Evolutionary conservation across 92 coral and sea anemone genomes (phyloP).

Genomic region (Epizoanthus fatuus): DNA sequence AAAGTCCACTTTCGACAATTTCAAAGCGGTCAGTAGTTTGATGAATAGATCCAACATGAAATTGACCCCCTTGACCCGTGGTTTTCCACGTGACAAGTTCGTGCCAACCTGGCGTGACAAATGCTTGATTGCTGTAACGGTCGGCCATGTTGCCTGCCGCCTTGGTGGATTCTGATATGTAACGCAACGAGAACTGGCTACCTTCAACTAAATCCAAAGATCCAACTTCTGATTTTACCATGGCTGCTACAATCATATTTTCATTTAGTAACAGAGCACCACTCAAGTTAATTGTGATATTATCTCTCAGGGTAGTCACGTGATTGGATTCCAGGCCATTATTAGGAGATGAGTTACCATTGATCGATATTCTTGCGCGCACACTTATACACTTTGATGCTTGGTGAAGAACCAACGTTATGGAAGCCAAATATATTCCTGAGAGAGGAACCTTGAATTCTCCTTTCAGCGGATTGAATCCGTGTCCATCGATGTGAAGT

Average conservation of each 20-base stretch:
- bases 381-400: neutral
- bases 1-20: conserved; percentile 52
- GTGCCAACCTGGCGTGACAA: conserved; percentile 59
- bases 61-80: conserved; percentile 65
- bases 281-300: conserved; percentile 39
- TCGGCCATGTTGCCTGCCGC: conserved; percentile 74
- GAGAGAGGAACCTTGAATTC: conserved; percentile 57
- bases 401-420: conserved; percentile 19
- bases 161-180: conserved; percentile 33
- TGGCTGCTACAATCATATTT: conserved; percentile 37
- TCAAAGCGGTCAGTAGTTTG: conserved; percentile 70
- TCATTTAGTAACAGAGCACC: conserved; percentile 56
- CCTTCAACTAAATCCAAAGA: conserved; percentile 38
- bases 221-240: conserved; percentile 29
- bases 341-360: conserved; percentile 23
- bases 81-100: conserved; percentile 74
- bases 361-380: conserved; percentile 46
- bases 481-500: conserved; percentile 56
- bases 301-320: neutral
- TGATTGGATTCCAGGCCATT: conserved; percentile 56
- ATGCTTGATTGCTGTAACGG: conserved; percentile 53
- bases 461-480: conserved; percentile 53
- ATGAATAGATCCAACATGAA: conserved; percentile 74
- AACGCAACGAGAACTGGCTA: conserved; percentile 58
- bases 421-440: conserved; percentile 64